Evolutionary conservation across 2,113 vertebrate species (phyloP).

Genomic region (Gobiocypris rarus): DNA sequence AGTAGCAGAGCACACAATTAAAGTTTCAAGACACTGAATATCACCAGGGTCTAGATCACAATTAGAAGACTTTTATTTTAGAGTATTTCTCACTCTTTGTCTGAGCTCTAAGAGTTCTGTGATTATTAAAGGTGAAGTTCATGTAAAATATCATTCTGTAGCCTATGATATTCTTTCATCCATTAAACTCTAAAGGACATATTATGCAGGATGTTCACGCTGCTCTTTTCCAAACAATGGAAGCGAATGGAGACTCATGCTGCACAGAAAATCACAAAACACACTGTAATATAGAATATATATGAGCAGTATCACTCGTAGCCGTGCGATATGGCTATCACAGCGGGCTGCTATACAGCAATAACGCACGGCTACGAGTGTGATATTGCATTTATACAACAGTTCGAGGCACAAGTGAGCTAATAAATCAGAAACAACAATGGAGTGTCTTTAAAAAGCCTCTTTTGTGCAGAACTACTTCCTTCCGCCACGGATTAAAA

Average conservation of each 20-base stretch:
- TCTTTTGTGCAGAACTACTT: no score
- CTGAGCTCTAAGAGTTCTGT: background rate
- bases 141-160: background rate
- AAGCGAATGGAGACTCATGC: background rate
- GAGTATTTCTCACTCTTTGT: conserved; percentile 2
- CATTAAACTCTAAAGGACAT: background rate
- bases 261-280: no score
- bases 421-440: no score
- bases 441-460: no score
- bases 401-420: no score
- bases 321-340: no score
- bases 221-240: background rate
- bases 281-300: no score
- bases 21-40: conserved; percentile 54
- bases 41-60: conserved; percentile 13
- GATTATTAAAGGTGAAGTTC: background rate
- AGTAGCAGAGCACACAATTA: conserved; percentile 48
- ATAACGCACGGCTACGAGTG: no score
- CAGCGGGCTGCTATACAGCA: no score
- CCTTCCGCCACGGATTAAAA: no score
- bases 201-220: background rate
- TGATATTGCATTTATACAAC: no score
- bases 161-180: background rate
- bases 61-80: conserved; percentile 36
- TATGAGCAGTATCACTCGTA: no score